Base-by-base conservation (phyloP, 1,140 invertebrate species). In the Orius insidiosus region DNA sequence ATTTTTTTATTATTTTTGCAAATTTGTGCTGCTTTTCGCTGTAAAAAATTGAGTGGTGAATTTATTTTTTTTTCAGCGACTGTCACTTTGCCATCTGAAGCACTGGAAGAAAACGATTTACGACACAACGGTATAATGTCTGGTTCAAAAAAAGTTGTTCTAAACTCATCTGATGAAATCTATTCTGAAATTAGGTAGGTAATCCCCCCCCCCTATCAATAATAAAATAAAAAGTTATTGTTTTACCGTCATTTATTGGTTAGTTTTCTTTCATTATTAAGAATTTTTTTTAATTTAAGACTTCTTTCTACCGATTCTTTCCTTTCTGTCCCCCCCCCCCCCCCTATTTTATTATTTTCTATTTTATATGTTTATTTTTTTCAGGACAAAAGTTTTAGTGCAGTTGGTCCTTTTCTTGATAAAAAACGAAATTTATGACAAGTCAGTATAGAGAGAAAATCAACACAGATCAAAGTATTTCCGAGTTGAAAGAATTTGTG, bases 401-500 rank as follows among this genome's bases (percentile, higher is more conserved):
- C 83, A 48, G 85, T 95, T 15, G 87, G 87, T 11, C 72, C 78
- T 40, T 72, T 81, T 31, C 64, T 98, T 1, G 87, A 83, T 39
- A 78, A 77, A 55, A 92, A 90, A 88, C 88, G 0, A 87, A 82
- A 60, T 64, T 78, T 6, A 86, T 96, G 33, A 80, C 85, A 47
- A 73, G 75, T 0, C 81, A 93, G 60, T 74, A 88, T 62, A 85
- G 90, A 60, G 85, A 90, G 59, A 70, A 79, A 36, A 81, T 86
- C 59, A 72, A 74, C 16, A 79, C 85, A 33, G 80, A 87, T 33
- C 88, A 88, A 61, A 83, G 86, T 9, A 78, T 97, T 15, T 78
- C 85, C 58, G 87, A 96, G 65, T 87, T 97, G 59, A 94, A 93
- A 63, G 76, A 84, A 54, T 90, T 95, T 68, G 92, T 96, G 3